Evolutionary conservation across 2,888 invertebrate genomes (phyloP).

Genomic region (Pantelozetes paolii): DNA sequence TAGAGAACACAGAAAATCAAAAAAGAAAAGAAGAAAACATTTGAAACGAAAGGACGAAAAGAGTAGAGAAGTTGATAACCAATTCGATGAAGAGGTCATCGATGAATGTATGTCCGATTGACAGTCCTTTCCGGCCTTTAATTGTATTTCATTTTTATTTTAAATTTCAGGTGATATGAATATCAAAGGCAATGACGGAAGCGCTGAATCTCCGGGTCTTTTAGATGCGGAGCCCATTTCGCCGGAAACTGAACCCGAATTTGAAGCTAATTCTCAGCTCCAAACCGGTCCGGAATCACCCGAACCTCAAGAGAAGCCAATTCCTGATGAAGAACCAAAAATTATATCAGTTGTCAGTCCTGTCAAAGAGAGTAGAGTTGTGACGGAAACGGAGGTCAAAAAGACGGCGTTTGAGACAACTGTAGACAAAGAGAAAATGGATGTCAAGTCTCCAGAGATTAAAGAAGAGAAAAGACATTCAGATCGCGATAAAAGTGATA

Average conservation of each 20-base stretch:
- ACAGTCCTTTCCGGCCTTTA: background rate
- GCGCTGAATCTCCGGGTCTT: background rate
- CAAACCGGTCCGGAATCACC: background rate
- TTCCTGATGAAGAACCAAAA: background rate
- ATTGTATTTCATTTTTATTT: background rate
- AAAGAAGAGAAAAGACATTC: background rate
- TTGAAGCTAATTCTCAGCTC: background rate
- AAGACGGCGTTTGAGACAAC: background rate
- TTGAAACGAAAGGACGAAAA: background rate
- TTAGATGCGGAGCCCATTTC: constrained; percentile 34
- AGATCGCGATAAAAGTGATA: constrained; percentile 5
- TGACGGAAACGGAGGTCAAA: no score
- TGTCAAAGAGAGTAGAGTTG: background rate
- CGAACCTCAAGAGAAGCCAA: background rate
- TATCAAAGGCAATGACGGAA: constrained; percentile 16
- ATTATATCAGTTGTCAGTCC: constrained; percentile 1
- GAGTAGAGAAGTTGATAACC: background rate
- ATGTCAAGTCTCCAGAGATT: background rate
- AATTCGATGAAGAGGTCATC: constrained; percentile 2
- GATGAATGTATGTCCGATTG: background rate
- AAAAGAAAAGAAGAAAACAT: background rate
- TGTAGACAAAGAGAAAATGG: background rate
- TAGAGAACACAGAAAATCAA: background rate
- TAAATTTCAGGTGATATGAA: background rate
- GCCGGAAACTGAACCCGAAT: constrained; percentile 13